Percentiles rank a stretch among this genome's conserved stretches.
Evolutionary conservation across 1,140 invertebrate genomes (phyloP).

Genomic region (Tigriopus japonicus): DNA sequence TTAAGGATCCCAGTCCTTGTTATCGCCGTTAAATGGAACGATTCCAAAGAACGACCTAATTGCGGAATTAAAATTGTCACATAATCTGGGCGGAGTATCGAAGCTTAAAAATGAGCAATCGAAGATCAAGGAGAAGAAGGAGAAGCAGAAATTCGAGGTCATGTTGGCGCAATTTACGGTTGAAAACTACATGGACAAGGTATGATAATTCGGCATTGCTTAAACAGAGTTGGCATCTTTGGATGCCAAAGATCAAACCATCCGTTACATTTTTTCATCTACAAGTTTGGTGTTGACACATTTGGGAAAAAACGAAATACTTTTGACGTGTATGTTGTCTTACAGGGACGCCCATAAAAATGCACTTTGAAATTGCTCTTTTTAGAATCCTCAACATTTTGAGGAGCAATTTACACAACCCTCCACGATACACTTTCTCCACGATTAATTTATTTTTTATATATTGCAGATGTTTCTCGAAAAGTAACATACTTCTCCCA

Average conservation of each 20-base stretch:
- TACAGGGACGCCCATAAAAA: too few relatives aligned
- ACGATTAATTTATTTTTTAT: too few relatives aligned
- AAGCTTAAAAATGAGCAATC: slow-evolving; percentile 71
- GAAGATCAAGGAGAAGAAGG: slow-evolving; percentile 52
- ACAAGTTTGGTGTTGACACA: too few relatives aligned
- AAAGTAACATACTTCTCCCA: too few relatives aligned
- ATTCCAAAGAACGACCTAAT: slow-evolving; percentile 55
- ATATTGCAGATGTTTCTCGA: too few relatives aligned
- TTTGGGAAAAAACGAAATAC: not conserved
- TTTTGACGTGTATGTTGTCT: not conserved
- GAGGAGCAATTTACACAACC: too few relatives aligned
- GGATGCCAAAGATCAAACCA: not conserved
- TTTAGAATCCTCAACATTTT: too few relatives aligned
- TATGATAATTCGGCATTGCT: slow-evolving; percentile 24
- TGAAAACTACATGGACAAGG: slow-evolving; percentile 71
- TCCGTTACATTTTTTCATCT: not conserved
- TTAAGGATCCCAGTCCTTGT: not conserved
- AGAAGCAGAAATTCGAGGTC: slow-evolving; percentile 58
- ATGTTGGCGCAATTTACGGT: slow-evolving; percentile 61
- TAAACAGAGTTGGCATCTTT: not conserved
- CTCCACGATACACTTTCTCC: too few relatives aligned
- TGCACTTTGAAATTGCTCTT: too few relatives aligned
- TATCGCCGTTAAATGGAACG: not conserved
- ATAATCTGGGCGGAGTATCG: slow-evolving; percentile 69
- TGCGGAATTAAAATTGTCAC: slow-evolving; percentile 69